Evolutionary conservation across 2,888 invertebrate species (phyloP).

Genomic region (Xanthorhoe spadicearia): DNA sequence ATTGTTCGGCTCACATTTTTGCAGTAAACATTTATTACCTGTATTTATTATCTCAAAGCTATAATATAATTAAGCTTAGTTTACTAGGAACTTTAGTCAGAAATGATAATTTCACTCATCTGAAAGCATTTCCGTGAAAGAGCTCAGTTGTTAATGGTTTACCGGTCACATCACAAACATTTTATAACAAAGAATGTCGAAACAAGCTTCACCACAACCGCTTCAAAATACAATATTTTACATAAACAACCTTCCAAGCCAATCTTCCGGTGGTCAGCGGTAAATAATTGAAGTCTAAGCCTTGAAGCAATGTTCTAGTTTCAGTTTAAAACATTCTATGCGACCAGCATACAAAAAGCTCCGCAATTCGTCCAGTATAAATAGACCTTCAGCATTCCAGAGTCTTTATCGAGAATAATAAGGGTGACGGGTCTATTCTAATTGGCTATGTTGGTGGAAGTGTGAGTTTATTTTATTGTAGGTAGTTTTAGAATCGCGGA

Average conservation of each 20-base stretch:
- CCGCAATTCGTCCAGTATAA: constrained; percentile 39
- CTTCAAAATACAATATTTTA: not conserved
- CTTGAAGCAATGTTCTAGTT: constrained; percentile 57
- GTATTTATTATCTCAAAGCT: no score
- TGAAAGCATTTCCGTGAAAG: no score
- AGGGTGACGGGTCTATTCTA: constrained; percentile 36
- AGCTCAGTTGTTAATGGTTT: no score
- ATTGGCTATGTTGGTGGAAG: constrained; percentile 40
- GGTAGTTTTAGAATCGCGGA: constrained; percentile 40
- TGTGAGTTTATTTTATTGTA: constrained; percentile 39
- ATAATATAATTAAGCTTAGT: no score
- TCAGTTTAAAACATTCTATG: constrained; percentile 56
- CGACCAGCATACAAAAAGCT: constrained; percentile 30
- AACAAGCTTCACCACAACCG: not conserved
- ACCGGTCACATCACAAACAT: no score
- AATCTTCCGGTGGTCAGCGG: constrained; percentile 24
- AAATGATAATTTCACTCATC: no score
- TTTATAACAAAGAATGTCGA: not conserved
- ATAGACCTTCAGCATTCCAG: constrained; percentile 41
- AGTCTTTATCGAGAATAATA: constrained; percentile 20
- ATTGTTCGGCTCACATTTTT: no score
- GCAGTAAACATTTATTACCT: no score
- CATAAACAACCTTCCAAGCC: constrained; percentile 7
- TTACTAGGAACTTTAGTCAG: no score
- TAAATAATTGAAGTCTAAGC: constrained; percentile 56